Percentiles rank a stretch among this genome's conserved stretches.
These are phyloP conservation scores for Caranx ignobilis DNA, from an alignment of 2,113 vertebrate genomes.

Conservation along the genomic window DNA sequence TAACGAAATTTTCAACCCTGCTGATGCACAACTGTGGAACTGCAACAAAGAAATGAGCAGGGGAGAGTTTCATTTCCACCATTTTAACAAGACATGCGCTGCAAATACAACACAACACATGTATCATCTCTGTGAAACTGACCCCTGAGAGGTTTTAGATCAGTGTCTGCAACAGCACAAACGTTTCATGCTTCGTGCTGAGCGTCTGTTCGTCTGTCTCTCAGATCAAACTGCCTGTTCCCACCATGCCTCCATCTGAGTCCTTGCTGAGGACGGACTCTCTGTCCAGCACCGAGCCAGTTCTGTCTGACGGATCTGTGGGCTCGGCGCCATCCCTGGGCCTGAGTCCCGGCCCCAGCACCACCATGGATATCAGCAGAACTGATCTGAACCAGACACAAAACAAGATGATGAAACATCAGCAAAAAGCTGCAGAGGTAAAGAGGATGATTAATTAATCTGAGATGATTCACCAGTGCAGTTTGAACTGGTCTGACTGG, in stretches of 20 bases:
- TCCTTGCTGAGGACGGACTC: conserved; percentile 81
- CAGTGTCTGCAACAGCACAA: neutral
- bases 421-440: conserved; percentile 87
- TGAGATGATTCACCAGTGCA: too few species aligned
- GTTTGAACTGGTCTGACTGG: conserved; percentile 59
- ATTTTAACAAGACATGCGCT: too few species aligned
- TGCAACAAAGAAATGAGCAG: too few species aligned
- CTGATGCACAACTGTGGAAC: too few species aligned
- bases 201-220: conserved; percentile 13
- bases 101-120: too few species aligned
- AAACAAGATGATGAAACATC: conserved; percentile 87
- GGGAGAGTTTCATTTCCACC: too few species aligned
- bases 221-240: conserved; percentile 79
- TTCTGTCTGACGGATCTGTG: conserved; percentile 82
- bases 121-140: neutral
- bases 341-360: conserved; percentile 79
- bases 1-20: too few species aligned
- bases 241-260: conserved; percentile 76
- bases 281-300: conserved; percentile 78
- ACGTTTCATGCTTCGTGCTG: neutral
- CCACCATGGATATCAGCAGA: conserved; percentile 82
- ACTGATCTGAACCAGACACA: conserved; percentile 82
- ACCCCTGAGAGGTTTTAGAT: neutral
- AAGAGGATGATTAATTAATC: neutral
- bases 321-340: conserved; percentile 83